These are phyloP conservation scores for Chelonia mydas DNA, from an alignment of 2,797 vertebrate genomes.

Conservation along the genomic window DNA sequence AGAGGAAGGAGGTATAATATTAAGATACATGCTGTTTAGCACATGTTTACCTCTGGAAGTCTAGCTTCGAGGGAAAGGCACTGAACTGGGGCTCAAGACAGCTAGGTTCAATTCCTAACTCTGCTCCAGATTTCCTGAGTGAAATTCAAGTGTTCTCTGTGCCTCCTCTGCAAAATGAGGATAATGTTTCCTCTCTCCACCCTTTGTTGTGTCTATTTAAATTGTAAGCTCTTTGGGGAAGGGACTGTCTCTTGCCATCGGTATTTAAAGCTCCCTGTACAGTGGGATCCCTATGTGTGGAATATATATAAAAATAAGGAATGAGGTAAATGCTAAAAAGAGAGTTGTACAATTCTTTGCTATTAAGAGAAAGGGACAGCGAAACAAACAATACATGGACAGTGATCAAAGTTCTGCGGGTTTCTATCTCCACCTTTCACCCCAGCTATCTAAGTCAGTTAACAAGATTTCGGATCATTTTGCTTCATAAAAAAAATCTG, in stretches of 20 bases:
- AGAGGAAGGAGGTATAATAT: background rate
- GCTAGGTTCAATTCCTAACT: rapidly evolving
- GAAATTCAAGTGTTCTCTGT: background rate
- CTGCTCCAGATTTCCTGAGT: background rate
- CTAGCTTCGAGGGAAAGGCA: background rate
- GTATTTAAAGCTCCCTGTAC: background rate
- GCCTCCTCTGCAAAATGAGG: background rate
- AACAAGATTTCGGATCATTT: background rate
- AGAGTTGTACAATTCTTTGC: background rate
- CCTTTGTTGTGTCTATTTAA: background rate
- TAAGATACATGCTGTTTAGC: background rate
- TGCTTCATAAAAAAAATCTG: background rate
- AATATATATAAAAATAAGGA: background rate
- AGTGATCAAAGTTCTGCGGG: background rate
- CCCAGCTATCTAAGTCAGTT: background rate
- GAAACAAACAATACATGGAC: background rate
- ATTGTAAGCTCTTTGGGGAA: background rate
- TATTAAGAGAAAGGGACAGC: background rate
- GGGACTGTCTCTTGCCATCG: background rate
- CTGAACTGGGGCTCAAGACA: background rate
- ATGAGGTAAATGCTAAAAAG: background rate
- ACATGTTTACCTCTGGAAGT: background rate
- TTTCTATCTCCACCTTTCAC: background rate
- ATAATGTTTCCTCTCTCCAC: rapidly evolving
- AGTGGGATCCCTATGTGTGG: background rate